phyloP scores from a whole-genome alignment of 2,113 vertebrate species.

The Cisticola juncidis region DNA sequence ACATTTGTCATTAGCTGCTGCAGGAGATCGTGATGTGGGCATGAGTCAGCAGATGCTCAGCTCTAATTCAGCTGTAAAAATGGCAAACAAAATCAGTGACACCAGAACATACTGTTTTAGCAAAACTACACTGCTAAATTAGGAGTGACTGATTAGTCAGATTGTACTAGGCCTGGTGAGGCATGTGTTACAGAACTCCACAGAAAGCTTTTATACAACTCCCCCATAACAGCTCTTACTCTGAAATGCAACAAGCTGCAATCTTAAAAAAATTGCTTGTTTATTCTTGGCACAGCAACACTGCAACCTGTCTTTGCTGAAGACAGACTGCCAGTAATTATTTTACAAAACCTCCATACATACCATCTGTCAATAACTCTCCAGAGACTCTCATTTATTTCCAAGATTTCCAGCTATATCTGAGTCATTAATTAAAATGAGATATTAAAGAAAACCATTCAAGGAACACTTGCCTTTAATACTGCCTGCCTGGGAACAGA shows the following conservation, averaged over 20 bases:
- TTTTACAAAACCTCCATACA: background rate
- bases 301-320: background rate
- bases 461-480: background rate
- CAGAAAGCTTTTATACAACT: background rate
- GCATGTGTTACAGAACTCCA: background rate
- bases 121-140: background rate
- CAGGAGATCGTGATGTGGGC: background rate
- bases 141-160: background rate
- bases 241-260: background rate
- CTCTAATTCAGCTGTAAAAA: background rate
- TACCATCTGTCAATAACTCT: background rate
- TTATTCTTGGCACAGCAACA: background rate
- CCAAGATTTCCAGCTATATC: background rate
- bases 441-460: background rate
- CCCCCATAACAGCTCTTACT: background rate
- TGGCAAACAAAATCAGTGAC: background rate
- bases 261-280: background rate
- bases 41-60: background rate
- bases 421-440: background rate
- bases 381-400: background rate
- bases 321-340: background rate
- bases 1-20: background rate
- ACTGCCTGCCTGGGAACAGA: background rate
- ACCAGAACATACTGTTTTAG: background rate
- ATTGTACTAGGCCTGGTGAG: background rate